Evolutionary conservation across 2,113 vertebrate species (phyloP).

Genomic region (Phaetusa simplex): DNA sequence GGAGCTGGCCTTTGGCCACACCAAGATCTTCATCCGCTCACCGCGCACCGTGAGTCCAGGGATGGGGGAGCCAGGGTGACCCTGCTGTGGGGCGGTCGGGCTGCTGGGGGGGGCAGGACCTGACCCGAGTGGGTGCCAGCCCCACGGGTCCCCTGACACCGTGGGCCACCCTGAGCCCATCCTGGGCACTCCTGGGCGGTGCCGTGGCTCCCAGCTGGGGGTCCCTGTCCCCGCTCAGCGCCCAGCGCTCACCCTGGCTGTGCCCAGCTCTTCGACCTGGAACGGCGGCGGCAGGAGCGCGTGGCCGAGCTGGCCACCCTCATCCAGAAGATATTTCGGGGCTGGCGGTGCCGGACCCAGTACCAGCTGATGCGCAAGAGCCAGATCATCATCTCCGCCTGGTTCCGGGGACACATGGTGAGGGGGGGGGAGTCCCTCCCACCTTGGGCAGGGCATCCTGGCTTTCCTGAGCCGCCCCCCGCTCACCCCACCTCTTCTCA

Average conservation of each 20-base stretch:
- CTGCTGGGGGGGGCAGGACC: neutral
- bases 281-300: constrained; percentile 60
- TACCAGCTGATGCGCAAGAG: constrained; percentile 80
- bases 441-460: neutral
- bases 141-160: rapidly evolving
- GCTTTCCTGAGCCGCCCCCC: neutral
- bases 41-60: constrained; percentile 72
- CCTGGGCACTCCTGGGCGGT: neutral
- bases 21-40: constrained; percentile 81
- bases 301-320: constrained; percentile 67
- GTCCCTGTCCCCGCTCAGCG: neutral
- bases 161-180: rapidly evolving
- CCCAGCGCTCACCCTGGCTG: rapidly evolving
- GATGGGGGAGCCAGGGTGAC: rapidly evolving
- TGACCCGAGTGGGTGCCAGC: neutral
- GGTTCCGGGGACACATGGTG: constrained; percentile 76
- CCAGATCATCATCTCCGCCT: constrained; percentile 78
- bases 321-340: constrained; percentile 76
- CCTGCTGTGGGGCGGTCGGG: rapidly evolving
- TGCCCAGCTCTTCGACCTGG: constrained; percentile 78
- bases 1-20: constrained; percentile 75
- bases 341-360: constrained; percentile 71
- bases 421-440: neutral
- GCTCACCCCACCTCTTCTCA: neutral
- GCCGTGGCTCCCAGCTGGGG: rapidly evolving